Evolutionary conservation across 2,888 invertebrate species (phyloP).

Genomic region (Atethmia centrago): DNA sequence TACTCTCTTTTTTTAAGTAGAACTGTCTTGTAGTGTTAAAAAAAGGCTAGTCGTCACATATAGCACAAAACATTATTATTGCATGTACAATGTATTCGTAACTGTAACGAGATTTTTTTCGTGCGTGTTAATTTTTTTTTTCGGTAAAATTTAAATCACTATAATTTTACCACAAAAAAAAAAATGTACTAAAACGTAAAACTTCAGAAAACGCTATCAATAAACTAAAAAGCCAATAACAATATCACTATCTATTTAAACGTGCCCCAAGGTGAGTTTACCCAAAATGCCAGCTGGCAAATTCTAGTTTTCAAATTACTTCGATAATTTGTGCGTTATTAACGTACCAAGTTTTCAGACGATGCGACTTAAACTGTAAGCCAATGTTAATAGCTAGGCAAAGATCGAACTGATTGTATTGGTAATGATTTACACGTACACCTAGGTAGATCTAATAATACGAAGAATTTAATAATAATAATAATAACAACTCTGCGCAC

Average conservation of each 20-base stretch:
- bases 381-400: constrained; percentile 46
- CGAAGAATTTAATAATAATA: too few species aligned
- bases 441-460: background rate
- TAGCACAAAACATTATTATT: too few species aligned
- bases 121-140: too few species aligned
- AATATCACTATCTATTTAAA: constrained; percentile 13
- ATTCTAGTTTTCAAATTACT: constrained; percentile 47
- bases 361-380: constrained; percentile 46
- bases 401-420: constrained; percentile 30
- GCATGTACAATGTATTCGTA: too few species aligned
- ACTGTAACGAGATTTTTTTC: too few species aligned
- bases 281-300: constrained; percentile 32
- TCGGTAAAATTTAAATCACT: too few species aligned
- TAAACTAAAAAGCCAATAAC: constrained; percentile 10
- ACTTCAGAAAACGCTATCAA: background rate
- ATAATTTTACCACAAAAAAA: background rate
- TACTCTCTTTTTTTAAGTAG: too few species aligned
- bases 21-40: too few species aligned
- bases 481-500: too few species aligned
- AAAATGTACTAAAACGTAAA: background rate
- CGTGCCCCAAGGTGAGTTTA: constrained; percentile 35
- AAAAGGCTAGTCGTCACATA: too few species aligned
- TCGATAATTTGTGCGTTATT: constrained; percentile 52
- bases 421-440: constrained; percentile 33
- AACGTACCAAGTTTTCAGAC: constrained; percentile 48